Evolutionary conservation across 1,140 invertebrate species (phyloP).

Genomic region (Bilobella aurantiaca): DNA sequence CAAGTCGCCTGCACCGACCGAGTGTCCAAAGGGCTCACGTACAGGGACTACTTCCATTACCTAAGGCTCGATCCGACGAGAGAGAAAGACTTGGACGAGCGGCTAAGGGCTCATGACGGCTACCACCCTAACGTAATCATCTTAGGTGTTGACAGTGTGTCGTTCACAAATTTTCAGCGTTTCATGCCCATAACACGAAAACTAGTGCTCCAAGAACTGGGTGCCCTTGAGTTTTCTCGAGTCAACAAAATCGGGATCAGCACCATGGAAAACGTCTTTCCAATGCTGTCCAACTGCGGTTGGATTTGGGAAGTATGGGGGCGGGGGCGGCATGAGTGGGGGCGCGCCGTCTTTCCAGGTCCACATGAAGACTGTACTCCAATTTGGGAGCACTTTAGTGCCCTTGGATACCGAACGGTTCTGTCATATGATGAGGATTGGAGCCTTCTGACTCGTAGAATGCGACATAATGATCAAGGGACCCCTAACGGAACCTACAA

Average conservation of each 20-base stretch:
- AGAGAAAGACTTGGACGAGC: not conserved
- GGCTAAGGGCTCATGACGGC: not conserved
- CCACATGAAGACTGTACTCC: not conserved
- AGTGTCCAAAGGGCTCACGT: not conserved
- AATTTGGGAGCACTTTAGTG: not conserved
- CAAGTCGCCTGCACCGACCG: not conserved
- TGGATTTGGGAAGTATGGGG: conserved; percentile 33
- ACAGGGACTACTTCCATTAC: not conserved
- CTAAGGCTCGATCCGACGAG: not conserved
- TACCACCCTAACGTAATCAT: not conserved
- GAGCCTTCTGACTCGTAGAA: conserved; percentile 36
- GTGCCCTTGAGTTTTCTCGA: not conserved
- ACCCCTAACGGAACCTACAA: conserved; percentile 34
- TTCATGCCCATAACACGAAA: not conserved
- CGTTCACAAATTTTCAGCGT: not conserved
- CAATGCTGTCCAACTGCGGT: conserved; percentile 38
- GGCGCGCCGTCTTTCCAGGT: not conserved
- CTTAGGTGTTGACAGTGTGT: not conserved
- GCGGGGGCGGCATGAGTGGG: not conserved
- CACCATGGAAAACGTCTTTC: not conserved
- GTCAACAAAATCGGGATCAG: not conserved
- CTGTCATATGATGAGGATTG: not conserved
- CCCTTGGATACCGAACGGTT: not conserved
- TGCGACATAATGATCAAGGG: conserved; percentile 38
- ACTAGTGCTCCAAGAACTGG: not conserved